A percentile compares a stretch with the other conserved stretches of the same genome.
These are phyloP conservation scores for Ferrisia virgata DNA, from an alignment of 2,888 invertebrate species.

Conservation along the genomic window DNA sequence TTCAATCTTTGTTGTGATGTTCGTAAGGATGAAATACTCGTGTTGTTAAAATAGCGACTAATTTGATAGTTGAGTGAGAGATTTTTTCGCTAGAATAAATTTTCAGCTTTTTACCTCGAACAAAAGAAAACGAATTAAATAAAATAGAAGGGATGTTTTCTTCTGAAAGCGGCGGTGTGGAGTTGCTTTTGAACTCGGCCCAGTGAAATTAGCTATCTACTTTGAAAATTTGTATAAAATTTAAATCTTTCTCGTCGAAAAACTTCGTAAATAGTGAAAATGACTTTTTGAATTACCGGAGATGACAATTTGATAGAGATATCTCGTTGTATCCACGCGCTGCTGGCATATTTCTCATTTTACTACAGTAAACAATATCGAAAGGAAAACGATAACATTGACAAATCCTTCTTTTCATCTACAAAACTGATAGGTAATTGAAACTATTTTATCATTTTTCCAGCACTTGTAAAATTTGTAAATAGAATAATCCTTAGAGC, in stretches of 20 bases:
- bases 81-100: not conserved
- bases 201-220: not conserved
- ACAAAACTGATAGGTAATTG: too few species aligned
- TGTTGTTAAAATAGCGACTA: not conserved
- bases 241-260: not conserved
- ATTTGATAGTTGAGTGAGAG: not conserved
- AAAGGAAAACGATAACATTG: too few species aligned
- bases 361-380: too few species aligned
- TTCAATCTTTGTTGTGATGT: not conserved
- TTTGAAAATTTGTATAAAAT: not conserved
- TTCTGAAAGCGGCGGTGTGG: not conserved
- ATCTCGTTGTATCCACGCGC: too few species aligned
- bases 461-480: not conserved
- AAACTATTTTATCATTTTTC: not conserved
- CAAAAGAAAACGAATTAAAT: not conserved
- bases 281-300: not conserved
- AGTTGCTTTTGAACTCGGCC: not conserved
- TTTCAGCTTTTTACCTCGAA: not conserved
- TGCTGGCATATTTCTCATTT: too few species aligned
- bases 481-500: too few species aligned
- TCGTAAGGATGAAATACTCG: not conserved
- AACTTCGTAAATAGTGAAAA: too few species aligned
- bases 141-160: not conserved
- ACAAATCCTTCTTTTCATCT: too few species aligned
- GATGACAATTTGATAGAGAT: not conserved